These are phyloP conservation scores for Chelonus formosanus DNA, from an alignment of 2,888 invertebrate species.

Conservation along the genomic window DNA sequence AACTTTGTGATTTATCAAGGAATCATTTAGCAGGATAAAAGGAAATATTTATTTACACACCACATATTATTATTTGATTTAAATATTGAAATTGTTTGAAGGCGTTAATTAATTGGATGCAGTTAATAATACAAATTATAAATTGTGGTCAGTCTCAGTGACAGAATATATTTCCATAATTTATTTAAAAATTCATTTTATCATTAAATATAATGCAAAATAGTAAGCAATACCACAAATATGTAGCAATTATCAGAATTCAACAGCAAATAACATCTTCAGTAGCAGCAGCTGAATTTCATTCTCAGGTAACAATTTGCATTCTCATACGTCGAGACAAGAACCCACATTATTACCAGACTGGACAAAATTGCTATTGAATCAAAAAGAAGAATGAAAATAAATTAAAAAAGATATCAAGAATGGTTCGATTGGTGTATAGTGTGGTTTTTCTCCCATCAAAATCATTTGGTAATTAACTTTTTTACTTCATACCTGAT, in stretches of 20 bases:
- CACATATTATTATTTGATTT: too few relatives aligned
- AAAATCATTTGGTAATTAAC: slow-evolving; percentile 58
- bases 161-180: neutral
- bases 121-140: too few relatives aligned
- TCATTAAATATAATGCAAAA: neutral
- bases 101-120: too few relatives aligned
- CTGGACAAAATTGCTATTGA: slow-evolving; percentile 53
- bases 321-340: slow-evolving; percentile 55
- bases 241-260: neutral
- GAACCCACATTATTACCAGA: slow-evolving; percentile 59
- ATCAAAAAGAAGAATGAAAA: slow-evolving; percentile 33
- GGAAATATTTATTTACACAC: too few relatives aligned
- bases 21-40: too few relatives aligned
- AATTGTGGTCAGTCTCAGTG: too few relatives aligned
- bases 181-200: neutral
- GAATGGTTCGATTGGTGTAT: slow-evolving; percentile 36
- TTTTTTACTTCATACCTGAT: slow-evolving; percentile 48
- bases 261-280: slow-evolving; percentile 32
- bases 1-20: too few relatives aligned
- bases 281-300: slow-evolving; percentile 52
- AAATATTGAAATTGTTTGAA: too few relatives aligned
- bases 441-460: slow-evolving; percentile 47
- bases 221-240: neutral
- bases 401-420: slow-evolving; percentile 21
- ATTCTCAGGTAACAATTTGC: slow-evolving; percentile 59